Conservation (phyloP, 2,113 vertebrate species). For the Nothoprocta perdicaria region DNA sequence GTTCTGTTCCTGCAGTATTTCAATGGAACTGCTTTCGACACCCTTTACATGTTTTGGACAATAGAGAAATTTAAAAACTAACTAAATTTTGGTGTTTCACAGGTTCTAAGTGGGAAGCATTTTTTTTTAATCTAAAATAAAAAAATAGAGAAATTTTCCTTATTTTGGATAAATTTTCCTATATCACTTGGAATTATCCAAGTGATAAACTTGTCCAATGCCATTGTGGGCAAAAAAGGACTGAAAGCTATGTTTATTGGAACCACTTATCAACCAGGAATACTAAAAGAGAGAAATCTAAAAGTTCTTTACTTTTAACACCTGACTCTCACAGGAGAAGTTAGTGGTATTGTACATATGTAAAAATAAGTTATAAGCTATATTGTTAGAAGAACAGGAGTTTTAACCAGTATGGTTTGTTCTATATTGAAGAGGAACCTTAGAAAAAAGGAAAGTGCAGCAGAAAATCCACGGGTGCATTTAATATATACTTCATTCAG, state of each 20-base stretch:
- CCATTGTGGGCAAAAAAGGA: background rate
- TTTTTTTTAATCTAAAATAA: background rate
- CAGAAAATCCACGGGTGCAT: background rate
- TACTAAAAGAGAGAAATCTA: background rate
- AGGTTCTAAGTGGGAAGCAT: background rate
- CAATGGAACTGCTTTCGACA: background rate
- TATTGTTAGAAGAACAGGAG: background rate
- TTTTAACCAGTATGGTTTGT: background rate
- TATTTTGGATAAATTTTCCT: no score
- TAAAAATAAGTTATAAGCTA: background rate
- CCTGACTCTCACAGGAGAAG: background rate
- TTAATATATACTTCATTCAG: background rate
- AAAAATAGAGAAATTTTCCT: background rate
- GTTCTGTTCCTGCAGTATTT: background rate
- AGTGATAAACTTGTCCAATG: background rate
- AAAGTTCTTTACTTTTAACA: conserved; percentile 17
- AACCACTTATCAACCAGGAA: background rate
- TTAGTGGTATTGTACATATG: background rate
- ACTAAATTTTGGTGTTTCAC: background rate
- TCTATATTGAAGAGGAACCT: background rate
- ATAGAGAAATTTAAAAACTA: background rate
- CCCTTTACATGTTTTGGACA: background rate
- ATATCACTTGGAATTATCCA: background rate
- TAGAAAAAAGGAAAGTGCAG: background rate
- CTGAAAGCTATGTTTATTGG: background rate